Evolutionary conservation across 2,888 invertebrate genomes (phyloP), one percentile per base, ranked within the genome.

Genomic region (Drosophila cognata): DNA sequence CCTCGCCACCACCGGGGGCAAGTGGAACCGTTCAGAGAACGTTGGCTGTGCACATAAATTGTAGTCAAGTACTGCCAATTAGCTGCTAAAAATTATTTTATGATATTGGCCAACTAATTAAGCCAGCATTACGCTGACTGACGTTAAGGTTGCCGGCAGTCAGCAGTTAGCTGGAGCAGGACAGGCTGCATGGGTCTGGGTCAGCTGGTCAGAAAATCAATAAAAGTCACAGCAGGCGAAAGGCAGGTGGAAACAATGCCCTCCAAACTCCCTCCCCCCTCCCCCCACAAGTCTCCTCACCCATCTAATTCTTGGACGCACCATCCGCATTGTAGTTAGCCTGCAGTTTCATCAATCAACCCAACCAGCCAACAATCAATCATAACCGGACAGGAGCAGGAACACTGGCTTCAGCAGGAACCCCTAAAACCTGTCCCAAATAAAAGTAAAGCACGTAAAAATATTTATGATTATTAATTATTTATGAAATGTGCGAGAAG

Each of bases 11-110:
- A 61, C 21, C 59, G 33, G 59, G 25, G 55, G 51, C 62, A 65
- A 61, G 28, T 35, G 62, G 31, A 41, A 51, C 58, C 46, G 46
- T 46, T 56, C 62, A 41, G 58, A 50, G 52, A 28, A 38, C 46
- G 46, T 25, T 46, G 56, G 51, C 61, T 57, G 51, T 43, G 65
- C 65, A 64, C 77, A 85, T 89, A 87, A 85, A 85, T 85, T 87
- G 88, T 84, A 84, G 84, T 89, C 89, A 89, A 87, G 88, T 87
- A 82, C 84, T 85, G 84, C 89, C 84, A 85, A 85, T 85, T 87
- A 85, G 84, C 79, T 89, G 87, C 84, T 79, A 74, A 85, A 85
- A 85, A 88, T 88, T 81, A 88, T 84, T 84, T 89, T 79, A 85
- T 85, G 86, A 74, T 84, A 89, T 84, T 81, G 79, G 74, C 70